Evolutionary conservation across 2,888 invertebrate genomes (phyloP).

Genomic region (Amiota minor): DNA sequence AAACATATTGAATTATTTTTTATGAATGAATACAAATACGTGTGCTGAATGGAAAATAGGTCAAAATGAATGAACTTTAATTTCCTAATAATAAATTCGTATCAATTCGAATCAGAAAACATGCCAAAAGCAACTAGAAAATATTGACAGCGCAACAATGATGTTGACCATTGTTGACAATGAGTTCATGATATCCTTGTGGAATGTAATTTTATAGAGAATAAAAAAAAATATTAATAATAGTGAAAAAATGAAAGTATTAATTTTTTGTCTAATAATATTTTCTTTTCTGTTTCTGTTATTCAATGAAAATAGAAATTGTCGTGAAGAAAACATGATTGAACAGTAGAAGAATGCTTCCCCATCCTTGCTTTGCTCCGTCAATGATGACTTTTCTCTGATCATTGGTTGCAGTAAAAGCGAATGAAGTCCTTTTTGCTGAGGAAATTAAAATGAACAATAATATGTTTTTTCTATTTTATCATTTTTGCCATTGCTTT

Average conservation of each 20-base stretch:
- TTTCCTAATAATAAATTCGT: not conserved
- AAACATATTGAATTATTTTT: too few relatives aligned
- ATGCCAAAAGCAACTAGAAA: too few relatives aligned
- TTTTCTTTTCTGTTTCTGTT: constrained; percentile 44
- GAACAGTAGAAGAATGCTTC: too few relatives aligned
- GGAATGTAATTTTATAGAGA: too few relatives aligned
- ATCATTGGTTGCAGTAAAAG: not conserved
- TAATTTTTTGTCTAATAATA: constrained; percentile 57
- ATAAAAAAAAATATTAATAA: not conserved
- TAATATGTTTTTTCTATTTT: constrained; percentile 31
- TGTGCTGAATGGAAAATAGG: constrained; percentile 32
- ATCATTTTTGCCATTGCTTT: constrained; percentile 15
- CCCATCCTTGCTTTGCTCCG: too few relatives aligned
- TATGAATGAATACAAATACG: too few relatives aligned
- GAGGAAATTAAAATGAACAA: constrained; percentile 11
- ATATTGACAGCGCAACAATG: too few relatives aligned
- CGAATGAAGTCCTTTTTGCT: not conserved
- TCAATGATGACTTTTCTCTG: not conserved
- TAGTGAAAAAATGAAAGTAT: constrained; percentile 41
- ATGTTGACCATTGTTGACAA: too few relatives aligned
- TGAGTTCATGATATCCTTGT: too few relatives aligned
- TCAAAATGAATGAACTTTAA: constrained; percentile 44
- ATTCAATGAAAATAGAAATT: constrained; percentile 54
- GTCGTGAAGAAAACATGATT: too few relatives aligned
- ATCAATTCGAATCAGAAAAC: constrained; percentile 18